Base-by-base conservation (phyloP, 2,797 vertebrate genomes). In the Periparus ater region DNA sequence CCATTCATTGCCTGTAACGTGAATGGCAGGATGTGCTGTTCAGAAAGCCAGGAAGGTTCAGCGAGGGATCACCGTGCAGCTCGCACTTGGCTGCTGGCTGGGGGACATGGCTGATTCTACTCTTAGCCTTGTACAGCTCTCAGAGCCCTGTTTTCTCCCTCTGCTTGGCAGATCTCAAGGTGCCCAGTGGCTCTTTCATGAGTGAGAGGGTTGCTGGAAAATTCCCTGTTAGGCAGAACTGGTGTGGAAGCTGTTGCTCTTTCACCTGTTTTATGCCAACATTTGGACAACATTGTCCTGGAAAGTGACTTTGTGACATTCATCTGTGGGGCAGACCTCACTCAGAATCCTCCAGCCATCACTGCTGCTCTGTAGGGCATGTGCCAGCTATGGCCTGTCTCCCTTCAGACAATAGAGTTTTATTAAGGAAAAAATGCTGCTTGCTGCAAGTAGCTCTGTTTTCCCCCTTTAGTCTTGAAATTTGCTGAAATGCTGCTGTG, bases 21-120 rank as follows among this genome's bases (percentile, higher is more conserved):
- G 92, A 92, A 83, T 85, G 92, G 91, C 93, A 91, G 89, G 91
- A 95, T 93, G 76, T 91, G 91, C 85, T 88, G 89, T 71, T 77
- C 54, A 18, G 82, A 60, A 17, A 62, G 85, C 54, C 36, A 51
- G 83, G 58, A 82, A 27, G 74, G 79, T 54, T 91, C 54, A 62
- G 44, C 1, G 1, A 34, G 53, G 62, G 93, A 85, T 95, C 82
- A 7, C 54, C 0, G 2, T 71, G 93, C 76, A 40, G 82, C 76
- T 87, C 26, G 3, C 61, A 10, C 61, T 84, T 66, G 78, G 55
- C 85, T 94, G 68, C 86, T 68, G 66, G 10, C 4, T 62, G 68
- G 68, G 38, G 34, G 25, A 29, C 66, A 13, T 32, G 71, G 51
- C 50, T 63, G 38, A 1, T 53, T 45, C 55, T 29, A 1, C 63